These are phyloP conservation scores for Microplitis demolitor DNA, from an alignment of 1,140 invertebrate genomes.

Conservation along the genomic window DNA sequence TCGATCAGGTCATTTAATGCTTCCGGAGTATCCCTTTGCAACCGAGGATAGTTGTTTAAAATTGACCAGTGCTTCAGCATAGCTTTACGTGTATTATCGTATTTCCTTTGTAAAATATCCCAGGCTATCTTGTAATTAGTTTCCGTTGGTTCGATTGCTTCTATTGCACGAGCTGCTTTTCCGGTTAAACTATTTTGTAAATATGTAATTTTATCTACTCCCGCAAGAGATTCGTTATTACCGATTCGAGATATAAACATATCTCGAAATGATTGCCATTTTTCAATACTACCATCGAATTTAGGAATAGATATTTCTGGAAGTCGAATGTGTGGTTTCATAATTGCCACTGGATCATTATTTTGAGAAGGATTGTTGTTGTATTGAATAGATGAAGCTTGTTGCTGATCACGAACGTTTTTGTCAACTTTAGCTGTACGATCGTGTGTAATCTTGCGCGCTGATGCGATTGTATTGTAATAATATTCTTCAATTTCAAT, in stretches of 20 bases:
- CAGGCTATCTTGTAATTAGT: conserved; percentile 49
- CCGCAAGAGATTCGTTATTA: conserved; percentile 31
- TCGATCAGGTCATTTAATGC: conserved; percentile 29
- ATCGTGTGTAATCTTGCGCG: not conserved
- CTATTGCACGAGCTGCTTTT: conserved; percentile 40
- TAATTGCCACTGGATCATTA: not conserved
- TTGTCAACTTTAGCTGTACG: no score
- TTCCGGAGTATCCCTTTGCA: conserved; percentile 31
- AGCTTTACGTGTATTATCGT: conserved; percentile 47
- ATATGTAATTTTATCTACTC: conserved; percentile 45
- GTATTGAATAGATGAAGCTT: not conserved
- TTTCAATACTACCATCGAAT: conserved; percentile 41
- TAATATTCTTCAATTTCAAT: not conserved
- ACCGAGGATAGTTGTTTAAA: conserved; percentile 27
- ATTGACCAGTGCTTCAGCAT: conserved; percentile 44
- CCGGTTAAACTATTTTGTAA: conserved; percentile 38
- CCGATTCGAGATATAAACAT: conserved; percentile 41
- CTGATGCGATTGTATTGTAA: not conserved
- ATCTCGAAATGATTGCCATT: conserved; percentile 43
- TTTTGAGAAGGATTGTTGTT: not conserved
- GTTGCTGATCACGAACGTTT: not conserved
- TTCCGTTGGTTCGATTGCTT: conserved; percentile 40
- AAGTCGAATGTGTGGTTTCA: conserved; percentile 13
- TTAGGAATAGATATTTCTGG: conserved; percentile 39
- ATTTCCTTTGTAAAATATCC: conserved; percentile 45